phyloP scores from a whole-genome alignment of 2,797 vertebrate genomes.

The Choloepus didactylus region DNA sequence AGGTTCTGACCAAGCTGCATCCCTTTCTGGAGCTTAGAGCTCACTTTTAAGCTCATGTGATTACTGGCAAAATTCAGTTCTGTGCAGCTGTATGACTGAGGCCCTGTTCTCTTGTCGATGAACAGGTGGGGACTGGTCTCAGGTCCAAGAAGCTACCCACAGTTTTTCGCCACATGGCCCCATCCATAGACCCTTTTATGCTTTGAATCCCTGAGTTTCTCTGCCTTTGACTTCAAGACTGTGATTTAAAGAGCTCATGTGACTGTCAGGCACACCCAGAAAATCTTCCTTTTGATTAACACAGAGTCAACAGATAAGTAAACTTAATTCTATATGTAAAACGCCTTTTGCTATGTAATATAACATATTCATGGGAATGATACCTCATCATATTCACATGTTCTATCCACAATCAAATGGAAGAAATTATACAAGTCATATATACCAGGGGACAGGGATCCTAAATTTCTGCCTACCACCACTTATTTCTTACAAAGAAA shows the following conservation, averaged over 20 bases:
- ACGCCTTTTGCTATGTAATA: background rate
- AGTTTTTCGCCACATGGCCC: background rate
- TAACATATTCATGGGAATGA: background rate
- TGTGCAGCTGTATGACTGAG: background rate
- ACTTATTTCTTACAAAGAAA: background rate
- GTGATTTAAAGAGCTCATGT: background rate
- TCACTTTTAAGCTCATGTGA: background rate
- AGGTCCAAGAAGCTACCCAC: background rate
- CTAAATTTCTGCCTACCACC: background rate
- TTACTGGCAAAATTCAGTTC: background rate
- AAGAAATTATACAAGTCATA: background rate
- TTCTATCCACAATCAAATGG: background rate
- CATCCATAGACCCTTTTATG: rapidly evolving
- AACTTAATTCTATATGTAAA: background rate
- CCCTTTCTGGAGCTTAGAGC: background rate
- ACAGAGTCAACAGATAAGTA: background rate
- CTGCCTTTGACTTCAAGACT: background rate
- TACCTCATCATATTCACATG: background rate
- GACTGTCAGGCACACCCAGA: background rate
- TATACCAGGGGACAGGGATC: background rate
- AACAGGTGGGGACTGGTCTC: background rate
- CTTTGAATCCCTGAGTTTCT: background rate
- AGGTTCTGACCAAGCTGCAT: background rate
- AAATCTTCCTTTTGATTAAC: background rate
- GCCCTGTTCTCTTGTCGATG: background rate